These are phyloP conservation scores for Syrista parreyssii DNA, from an alignment of 2,888 invertebrate genomes.

Conservation along the genomic window DNA sequence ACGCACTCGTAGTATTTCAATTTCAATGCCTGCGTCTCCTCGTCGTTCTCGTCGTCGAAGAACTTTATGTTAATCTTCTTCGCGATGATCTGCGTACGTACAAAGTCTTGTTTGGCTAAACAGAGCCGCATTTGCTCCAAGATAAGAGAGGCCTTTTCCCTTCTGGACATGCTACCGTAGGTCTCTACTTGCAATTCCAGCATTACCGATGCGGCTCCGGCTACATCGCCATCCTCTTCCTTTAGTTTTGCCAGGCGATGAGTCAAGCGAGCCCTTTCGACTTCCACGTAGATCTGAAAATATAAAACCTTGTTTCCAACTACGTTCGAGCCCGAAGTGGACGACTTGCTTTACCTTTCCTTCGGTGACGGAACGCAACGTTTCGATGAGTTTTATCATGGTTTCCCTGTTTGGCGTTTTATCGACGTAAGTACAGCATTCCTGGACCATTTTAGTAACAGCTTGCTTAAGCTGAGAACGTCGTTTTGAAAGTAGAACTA, in stretches of 20 bases:
- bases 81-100: slow-evolving; percentile 97
- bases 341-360: slow-evolving; percentile 77
- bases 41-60: slow-evolving; percentile 85
- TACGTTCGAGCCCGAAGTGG: neutral
- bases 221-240: slow-evolving; percentile 84
- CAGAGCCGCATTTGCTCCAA: slow-evolving; percentile 99
- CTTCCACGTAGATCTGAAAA: slow-evolving; percentile 96
- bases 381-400: slow-evolving; percentile 95
- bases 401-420: slow-evolving; percentile 91
- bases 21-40: slow-evolving; percentile 71
- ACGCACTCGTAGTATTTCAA: slow-evolving; percentile 76
- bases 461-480: slow-evolving; percentile 97
- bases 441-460: slow-evolving; percentile 96
- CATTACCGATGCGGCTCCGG: slow-evolving; percentile 92
- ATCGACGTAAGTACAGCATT: slow-evolving; percentile 93
- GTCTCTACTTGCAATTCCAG: slow-evolving; percentile 98
- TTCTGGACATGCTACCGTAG: slow-evolving; percentile 98
- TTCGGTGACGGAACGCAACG: slow-evolving; percentile 93
- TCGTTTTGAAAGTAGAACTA: slow-evolving; percentile 89
- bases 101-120: slow-evolving; percentile 93
- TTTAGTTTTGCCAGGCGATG: slow-evolving; percentile 88
- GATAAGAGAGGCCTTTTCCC: slow-evolving; percentile 96
- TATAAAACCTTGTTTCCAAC: slow-evolving; percentile 10
- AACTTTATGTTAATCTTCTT: slow-evolving; percentile 98
- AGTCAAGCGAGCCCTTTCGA: slow-evolving; percentile 95